phyloP scores from a whole-genome alignment of 2,113 vertebrate genomes.

The Sardina pilchardus region DNA sequence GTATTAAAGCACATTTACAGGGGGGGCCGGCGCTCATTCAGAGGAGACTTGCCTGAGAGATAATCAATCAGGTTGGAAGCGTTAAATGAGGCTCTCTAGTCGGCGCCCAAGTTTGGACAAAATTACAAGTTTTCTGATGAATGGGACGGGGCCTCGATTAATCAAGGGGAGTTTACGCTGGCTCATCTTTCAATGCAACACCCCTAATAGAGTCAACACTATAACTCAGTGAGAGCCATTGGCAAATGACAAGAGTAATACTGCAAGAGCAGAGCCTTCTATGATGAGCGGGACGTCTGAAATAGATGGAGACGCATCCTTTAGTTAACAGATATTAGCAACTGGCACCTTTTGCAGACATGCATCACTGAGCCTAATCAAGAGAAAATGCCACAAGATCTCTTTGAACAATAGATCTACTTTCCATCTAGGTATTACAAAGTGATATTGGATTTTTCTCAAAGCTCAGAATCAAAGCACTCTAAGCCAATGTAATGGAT shows the following conservation, averaged over 20 bases:
- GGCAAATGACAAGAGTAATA: conserved; percentile 27
- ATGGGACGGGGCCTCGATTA: conserved; percentile 58
- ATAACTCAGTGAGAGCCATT: conserved; percentile 38
- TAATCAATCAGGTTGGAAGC: conserved; percentile 62
- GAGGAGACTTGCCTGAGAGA: conserved; percentile 49
- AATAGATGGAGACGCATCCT: conserved; percentile 6
- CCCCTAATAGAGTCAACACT: conserved; percentile 47
- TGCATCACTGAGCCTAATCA: neutral
- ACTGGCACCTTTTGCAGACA: neutral
- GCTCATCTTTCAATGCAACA: conserved; percentile 52
- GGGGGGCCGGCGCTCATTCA: conserved; percentile 59
- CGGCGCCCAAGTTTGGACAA: conserved; percentile 53
- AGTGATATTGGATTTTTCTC: neutral
- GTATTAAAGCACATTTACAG: conserved; percentile 67
- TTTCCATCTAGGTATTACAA: neutral
- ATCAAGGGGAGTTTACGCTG: conserved; percentile 49
- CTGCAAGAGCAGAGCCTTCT: neutral
- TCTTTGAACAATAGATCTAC: neutral
- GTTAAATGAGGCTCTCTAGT: conserved; percentile 43
- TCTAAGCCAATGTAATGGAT: neutral
- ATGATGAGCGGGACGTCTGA: neutral
- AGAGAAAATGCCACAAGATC: neutral
- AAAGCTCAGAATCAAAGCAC: neutral
- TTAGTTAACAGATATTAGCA: neutral
- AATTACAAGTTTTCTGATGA: conserved; percentile 60